phyloP scores from a whole-genome alignment of 2,888 invertebrate genomes.

The Hoplodrina ambigua region DNA sequence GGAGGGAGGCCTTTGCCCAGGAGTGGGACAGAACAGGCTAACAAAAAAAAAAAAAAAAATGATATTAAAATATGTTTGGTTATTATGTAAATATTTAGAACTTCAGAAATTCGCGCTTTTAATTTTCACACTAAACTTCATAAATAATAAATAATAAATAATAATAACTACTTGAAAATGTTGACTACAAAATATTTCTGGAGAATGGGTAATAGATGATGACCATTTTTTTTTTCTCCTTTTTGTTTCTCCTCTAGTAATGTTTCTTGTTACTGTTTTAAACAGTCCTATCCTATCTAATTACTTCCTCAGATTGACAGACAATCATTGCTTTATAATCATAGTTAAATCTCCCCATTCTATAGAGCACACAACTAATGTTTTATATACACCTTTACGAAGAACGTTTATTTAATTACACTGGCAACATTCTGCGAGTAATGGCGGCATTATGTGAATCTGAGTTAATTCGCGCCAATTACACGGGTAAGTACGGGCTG shows the following conservation, averaged over 20 bases:
- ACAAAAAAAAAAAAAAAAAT: too few relatives aligned
- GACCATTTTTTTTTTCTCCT: neutral
- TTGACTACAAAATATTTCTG: too few relatives aligned
- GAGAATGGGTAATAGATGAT: too few relatives aligned
- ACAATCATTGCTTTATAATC: constrained; percentile 49
- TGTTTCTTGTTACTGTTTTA: constrained; percentile 26
- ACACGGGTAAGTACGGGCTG: constrained; percentile 70
- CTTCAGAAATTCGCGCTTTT: too few relatives aligned
- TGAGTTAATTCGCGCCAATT: constrained; percentile 72
- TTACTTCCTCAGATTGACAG: constrained; percentile 35
- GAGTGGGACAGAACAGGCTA: too few relatives aligned
- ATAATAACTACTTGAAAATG: too few relatives aligned
- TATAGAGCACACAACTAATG: constrained; percentile 33
- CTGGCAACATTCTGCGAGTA: constrained; percentile 58
- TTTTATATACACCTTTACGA: constrained; percentile 36
- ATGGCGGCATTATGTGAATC: constrained; percentile 71
- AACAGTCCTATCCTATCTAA: constrained; percentile 14
- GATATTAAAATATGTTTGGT: too few relatives aligned
- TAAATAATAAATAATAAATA: too few relatives aligned
- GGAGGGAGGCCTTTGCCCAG: too few relatives aligned
- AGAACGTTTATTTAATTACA: constrained; percentile 62
- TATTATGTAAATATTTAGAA: too few relatives aligned
- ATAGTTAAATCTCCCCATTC: constrained; percentile 44
- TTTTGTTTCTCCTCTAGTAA: neutral
- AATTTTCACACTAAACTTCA: too few relatives aligned